These are phyloP conservation scores for Orchesella flavescens DNA, from an alignment of 2,888 invertebrate genomes.

Conservation along the genomic window DNA sequence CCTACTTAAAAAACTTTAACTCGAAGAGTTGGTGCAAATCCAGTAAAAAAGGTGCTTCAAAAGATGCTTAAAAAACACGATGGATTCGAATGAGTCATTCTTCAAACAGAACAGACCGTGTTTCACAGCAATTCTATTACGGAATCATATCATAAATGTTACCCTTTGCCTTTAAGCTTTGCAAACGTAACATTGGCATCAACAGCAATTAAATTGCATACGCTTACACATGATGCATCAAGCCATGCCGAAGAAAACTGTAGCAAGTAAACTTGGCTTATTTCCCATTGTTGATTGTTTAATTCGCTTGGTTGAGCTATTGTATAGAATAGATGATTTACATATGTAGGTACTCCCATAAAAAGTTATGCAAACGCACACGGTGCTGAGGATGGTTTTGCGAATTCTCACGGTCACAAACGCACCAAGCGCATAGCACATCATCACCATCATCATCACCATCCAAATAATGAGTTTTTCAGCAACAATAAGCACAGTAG, in stretches of 20 bases:
- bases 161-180: no score
- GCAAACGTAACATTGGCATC: no score
- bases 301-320: neutral
- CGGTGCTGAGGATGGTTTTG: neutral
- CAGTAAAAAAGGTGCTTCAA: no score
- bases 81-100: no score
- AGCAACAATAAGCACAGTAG: neutral
- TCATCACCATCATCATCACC: neutral
- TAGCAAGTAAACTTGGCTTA: conserved; percentile 13
- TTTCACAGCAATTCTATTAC: no score
- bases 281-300: neutral
- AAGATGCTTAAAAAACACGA: no score
- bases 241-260: neutral
- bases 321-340: neutral
- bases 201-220: no score
- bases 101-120: no score
- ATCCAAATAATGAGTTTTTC: neutral
- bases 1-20: no score
- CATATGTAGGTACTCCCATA: neutral
- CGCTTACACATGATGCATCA: no score
- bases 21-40: no score
- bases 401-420: conserved; percentile 25
- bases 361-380: neutral
- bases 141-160: no score
- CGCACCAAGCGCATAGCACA: neutral